Conservation (phyloP, 2,888 invertebrate species). For the Drosophila greeni region DNA sequence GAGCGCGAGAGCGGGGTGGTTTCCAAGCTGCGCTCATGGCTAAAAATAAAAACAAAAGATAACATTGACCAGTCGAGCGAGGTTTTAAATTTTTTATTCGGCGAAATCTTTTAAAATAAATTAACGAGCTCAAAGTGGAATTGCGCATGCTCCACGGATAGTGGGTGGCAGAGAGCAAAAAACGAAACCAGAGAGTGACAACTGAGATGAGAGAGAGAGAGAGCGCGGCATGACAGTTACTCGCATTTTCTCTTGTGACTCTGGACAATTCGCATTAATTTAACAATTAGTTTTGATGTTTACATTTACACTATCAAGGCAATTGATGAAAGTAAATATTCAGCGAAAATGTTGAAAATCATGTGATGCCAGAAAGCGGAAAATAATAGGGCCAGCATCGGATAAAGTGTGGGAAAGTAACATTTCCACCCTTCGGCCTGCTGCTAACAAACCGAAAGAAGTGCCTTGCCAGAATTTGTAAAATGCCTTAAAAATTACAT, state of each 20-base stretch:
- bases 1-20: slow-evolving; percentile 19
- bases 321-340: slow-evolving; percentile 32
- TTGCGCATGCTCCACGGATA: slow-evolving; percentile 49
- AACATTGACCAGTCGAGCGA: slow-evolving; percentile 41
- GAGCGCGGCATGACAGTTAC: slow-evolving; percentile 37
- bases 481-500: slow-evolving; percentile 48
- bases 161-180: slow-evolving; percentile 50
- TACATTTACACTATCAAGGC: slow-evolving; percentile 32
- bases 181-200: slow-evolving; percentile 2
- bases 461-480: slow-evolving; percentile 56
- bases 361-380: slow-evolving; percentile 40
- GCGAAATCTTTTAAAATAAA: slow-evolving; percentile 32
- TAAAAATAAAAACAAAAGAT: slow-evolving; percentile 53
- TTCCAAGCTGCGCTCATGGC: slow-evolving; percentile 50
- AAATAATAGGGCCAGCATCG: slow-evolving; percentile 14
- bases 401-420: slow-evolving; percentile 12
- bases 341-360: slow-evolving; percentile 28
- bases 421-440: slow-evolving; percentile 17
- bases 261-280: slow-evolving; percentile 62
- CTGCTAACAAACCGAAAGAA: slow-evolving; percentile 23
- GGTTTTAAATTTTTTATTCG: slow-evolving; percentile 35
- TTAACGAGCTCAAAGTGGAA: slow-evolving; percentile 25
- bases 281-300: slow-evolving; percentile 57
- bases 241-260: slow-evolving; percentile 60
- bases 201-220: slow-evolving; percentile 9